Evolutionary conservation across 2,797 vertebrate species (phyloP).

Genomic region (Rhinophrynus dorsalis): DNA sequence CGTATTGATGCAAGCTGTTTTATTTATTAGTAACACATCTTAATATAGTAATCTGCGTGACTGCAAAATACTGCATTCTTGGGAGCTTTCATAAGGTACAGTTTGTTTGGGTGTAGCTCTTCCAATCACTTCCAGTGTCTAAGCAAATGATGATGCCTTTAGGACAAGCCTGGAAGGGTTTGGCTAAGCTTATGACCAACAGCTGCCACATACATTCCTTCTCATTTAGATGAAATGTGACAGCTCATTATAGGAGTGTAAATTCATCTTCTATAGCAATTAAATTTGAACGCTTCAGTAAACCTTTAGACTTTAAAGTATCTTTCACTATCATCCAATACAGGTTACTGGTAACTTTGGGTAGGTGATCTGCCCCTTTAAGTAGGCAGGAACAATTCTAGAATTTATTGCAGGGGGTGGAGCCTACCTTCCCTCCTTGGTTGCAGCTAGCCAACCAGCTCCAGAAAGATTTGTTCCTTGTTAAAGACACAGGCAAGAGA

Average conservation of each 20-base stretch:
- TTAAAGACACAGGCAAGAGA: no score
- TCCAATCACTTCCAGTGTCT: background rate
- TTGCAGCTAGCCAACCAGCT: no score
- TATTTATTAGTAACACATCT: background rate
- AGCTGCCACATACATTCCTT: conserved; percentile 45
- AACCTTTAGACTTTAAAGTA: no score
- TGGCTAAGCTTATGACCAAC: conserved; percentile 36
- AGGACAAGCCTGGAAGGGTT: conserved; percentile 18
- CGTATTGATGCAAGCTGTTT: conserved; percentile 4
- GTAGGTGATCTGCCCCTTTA: no score
- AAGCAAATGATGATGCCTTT: background rate
- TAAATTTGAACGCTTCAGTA: conserved; percentile 44
- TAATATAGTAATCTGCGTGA: conserved; percentile 19
- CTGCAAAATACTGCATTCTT: background rate
- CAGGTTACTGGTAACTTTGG: no score
- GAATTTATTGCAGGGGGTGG: no score
- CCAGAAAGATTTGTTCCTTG: no score
- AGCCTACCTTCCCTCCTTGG: no score
- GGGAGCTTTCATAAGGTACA: background rate
- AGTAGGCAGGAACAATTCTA: no score
- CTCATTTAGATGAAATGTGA: conserved; percentile 30
- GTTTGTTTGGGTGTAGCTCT: background rate
- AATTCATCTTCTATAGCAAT: conserved; percentile 45
- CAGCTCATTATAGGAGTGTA: conserved; percentile 51
- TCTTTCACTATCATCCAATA: no score